Conservation (phyloP, 2,113 vertebrate species). For the Phylloscopus trochilus region DNA sequence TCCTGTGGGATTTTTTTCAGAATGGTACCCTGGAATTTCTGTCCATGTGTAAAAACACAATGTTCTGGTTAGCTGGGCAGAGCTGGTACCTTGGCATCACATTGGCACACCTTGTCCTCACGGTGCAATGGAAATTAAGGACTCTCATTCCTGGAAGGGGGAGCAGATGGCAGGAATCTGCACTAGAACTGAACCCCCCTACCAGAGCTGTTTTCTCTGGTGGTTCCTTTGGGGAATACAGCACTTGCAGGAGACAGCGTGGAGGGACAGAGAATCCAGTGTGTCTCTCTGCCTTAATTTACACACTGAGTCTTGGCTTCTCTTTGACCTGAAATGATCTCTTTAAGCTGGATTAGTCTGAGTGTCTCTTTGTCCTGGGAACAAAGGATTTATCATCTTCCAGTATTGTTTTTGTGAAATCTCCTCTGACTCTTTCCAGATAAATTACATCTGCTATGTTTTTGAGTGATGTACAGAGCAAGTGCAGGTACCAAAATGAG, state of each 20-base stretch:
- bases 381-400: neutral
- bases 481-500: neutral
- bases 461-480: neutral
- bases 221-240: neutral
- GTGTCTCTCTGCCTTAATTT: neutral
- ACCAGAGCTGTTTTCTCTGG: neutral
- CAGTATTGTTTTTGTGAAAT: neutral
- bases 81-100: neutral
- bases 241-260: neutral
- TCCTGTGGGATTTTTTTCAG: neutral
- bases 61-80: neutral
- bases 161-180: neutral
- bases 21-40: neutral
- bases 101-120: neutral
- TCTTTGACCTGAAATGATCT: neutral
- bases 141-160: neutral
- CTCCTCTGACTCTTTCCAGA: neutral
- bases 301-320: neutral
- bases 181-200: neutral
- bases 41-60: neutral
- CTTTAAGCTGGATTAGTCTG: neutral
- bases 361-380: neutral
- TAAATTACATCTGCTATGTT: fast-evolving
- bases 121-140: neutral
- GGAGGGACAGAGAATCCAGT: neutral